Conservation (phyloP, 2,888 invertebrate species). For the Polyommatus icarus region DNA sequence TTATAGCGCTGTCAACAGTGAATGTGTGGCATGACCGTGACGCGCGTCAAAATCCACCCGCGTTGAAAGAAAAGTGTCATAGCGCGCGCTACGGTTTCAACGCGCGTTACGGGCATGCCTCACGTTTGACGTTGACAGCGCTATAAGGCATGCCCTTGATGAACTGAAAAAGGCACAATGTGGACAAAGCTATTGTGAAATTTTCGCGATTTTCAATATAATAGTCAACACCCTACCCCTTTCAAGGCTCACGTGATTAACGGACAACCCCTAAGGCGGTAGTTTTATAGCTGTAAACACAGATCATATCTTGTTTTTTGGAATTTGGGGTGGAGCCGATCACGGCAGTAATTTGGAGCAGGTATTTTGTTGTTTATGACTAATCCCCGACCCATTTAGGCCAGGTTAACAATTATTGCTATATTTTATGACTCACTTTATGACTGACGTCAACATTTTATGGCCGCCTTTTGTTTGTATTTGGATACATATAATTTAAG, state of each 20-base stretch:
- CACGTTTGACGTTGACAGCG: no score
- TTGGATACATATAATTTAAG: neutral
- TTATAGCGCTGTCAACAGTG: no score
- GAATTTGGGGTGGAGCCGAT: neutral
- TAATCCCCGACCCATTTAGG: neutral
- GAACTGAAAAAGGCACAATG: no score
- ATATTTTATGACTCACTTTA: neutral
- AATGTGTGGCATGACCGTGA: no score
- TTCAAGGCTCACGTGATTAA: neutral
- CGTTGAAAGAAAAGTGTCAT: no score
- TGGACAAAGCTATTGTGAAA: no score
- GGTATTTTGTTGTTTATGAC: conserved; percentile 6
- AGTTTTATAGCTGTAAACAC: conserved; percentile 29
- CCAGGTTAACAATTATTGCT: neutral
- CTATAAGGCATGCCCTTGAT: no score
- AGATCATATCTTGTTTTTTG: conserved; percentile 26
- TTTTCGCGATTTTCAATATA: neutral
- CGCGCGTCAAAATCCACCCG: no score
- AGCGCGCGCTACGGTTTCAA: no score
- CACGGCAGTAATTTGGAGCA: neutral
- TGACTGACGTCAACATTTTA: conserved; percentile 5
- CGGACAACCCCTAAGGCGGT: neutral
- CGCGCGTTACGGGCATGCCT: no score
- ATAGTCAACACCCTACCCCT: neutral
- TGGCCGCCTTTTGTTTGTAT: neutral